A percentile compares a stretch with the other conserved stretches of the same genome.
Evolutionary conservation across 2,113 vertebrate species (phyloP).

Genomic region (Ramphastos sulfuratus): DNA sequence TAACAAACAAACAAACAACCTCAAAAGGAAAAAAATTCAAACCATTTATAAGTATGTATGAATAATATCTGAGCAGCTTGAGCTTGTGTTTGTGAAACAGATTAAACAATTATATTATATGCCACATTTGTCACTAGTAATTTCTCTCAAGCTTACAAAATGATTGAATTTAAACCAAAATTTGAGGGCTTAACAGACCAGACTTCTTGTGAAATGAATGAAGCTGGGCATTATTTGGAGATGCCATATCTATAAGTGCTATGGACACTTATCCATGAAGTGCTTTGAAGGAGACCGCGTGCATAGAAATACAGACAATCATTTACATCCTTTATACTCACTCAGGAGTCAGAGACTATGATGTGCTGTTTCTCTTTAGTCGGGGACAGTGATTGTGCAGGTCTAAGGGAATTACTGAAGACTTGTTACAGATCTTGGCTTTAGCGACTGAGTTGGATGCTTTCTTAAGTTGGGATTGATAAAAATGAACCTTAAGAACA

Average conservation of each 20-base stretch:
- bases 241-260: not conserved
- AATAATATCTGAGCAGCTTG: not conserved
- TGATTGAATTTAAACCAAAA: not conserved
- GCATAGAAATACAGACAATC: not conserved
- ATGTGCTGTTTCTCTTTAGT: not conserved
- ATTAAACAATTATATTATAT: not conserved
- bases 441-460: not conserved
- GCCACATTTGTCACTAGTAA: not conserved
- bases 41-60: not conserved
- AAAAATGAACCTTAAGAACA: not conserved
- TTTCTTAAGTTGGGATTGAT: not conserved
- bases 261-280: not conserved
- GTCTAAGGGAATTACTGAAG: not conserved
- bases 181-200: not conserved
- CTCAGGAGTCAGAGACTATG: not conserved
- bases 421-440: not conserved
- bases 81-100: not conserved
- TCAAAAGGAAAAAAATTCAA: not conserved
- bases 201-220: not conserved
- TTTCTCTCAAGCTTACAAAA: not conserved
- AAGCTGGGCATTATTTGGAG: not conserved
- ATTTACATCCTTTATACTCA: not conserved
- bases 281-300: not conserved
- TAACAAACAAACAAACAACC: not conserved
- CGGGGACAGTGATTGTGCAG: not conserved